Evolutionary conservation across 2,888 invertebrate genomes (phyloP).

Genomic region (Hyalella azteca): DNA sequence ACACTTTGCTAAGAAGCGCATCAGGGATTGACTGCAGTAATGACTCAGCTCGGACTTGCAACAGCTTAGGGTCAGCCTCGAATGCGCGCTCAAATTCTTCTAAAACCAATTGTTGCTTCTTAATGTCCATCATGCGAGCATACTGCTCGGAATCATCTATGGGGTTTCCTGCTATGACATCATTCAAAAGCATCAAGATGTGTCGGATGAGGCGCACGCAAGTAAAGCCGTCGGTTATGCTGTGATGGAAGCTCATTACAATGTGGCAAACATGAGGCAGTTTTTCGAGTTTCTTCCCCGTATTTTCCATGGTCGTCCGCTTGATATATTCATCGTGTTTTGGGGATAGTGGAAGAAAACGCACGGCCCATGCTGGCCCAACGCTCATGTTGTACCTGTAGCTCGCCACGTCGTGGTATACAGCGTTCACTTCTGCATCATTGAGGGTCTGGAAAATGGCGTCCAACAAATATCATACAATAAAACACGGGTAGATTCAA

Average conservation of each 20-base stretch:
- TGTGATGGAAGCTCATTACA: slow-evolving; percentile 40
- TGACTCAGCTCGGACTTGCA: neutral
- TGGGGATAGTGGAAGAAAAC: neutral
- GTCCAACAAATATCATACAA: too few relatives aligned
- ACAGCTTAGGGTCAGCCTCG: neutral
- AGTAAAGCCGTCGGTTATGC: slow-evolving; percentile 42
- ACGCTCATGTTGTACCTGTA: neutral
- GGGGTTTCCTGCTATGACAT: slow-evolving; percentile 15
- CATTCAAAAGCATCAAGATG: slow-evolving; percentile 38
- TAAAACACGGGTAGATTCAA: neutral
- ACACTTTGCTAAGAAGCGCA: neutral
- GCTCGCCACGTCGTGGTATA: neutral
- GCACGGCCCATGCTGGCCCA: neutral
- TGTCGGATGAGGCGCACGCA: slow-evolving; percentile 38
- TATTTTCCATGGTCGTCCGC: neutral
- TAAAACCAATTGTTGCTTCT: neutral
- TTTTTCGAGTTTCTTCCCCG: neutral
- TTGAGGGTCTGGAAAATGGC: neutral
- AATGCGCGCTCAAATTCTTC: neutral
- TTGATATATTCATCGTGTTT: slow-evolving; percentile 9
- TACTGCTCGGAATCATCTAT: slow-evolving; percentile 41
- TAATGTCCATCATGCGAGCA: neutral
- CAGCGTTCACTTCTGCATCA: neutral
- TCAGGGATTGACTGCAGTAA: neutral
- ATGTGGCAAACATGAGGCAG: slow-evolving; percentile 17